Evolutionary conservation across 2,797 vertebrate genomes (phyloP).

Genomic region (Sebastes iracundus): DNA sequence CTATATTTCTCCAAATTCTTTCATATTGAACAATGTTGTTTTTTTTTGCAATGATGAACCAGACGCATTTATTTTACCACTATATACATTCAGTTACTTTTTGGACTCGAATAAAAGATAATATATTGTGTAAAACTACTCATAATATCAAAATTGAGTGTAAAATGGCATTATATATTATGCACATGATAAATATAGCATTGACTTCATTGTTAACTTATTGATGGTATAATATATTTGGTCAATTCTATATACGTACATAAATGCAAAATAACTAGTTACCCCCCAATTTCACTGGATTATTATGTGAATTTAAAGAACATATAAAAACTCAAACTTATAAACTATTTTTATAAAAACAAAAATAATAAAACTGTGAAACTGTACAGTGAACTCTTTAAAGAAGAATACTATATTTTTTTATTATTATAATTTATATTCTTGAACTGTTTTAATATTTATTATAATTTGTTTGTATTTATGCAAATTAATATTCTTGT

Average conservation of each 20-base stretch:
- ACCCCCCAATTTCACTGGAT: not conserved
- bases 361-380: not conserved
- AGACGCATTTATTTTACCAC: not conserved
- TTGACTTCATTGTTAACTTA: not conserved
- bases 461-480: not conserved
- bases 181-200: not conserved
- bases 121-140: not conserved
- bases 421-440: not conserved
- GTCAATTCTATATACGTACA: not conserved
- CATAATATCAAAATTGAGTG: not conserved
- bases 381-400: not conserved
- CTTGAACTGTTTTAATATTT: not conserved
- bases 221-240: not conserved
- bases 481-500: not conserved
- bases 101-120: not conserved
- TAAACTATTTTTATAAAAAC: not conserved
- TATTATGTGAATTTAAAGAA: not conserved
- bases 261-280: not conserved
- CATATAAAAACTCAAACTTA: not conserved
- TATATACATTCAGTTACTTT: too few relatives aligned
- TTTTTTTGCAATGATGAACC: not conserved
- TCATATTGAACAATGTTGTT: not conserved
- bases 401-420: not conserved
- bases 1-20: not conserved
- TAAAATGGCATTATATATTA: not conserved